These are phyloP conservation scores for Pycnomerus fuliginosus DNA, from an alignment of 2,888 invertebrate genomes.

Conservation along the genomic window DNA sequence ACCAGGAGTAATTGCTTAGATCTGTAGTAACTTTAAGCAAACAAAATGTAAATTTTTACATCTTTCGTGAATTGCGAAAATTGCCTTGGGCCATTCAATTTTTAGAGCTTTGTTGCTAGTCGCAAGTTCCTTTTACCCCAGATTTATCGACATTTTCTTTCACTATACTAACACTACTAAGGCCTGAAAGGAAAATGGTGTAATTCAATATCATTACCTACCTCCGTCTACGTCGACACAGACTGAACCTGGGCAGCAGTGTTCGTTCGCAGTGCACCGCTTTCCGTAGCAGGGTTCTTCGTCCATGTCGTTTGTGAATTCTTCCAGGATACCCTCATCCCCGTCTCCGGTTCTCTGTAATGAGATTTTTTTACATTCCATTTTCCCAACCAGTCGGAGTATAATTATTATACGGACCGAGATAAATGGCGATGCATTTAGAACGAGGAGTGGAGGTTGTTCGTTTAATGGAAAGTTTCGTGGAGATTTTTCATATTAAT, in stretches of 20 bases:
- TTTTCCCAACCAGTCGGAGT: no score
- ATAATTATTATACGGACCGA: not conserved
- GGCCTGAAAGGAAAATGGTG: constrained; percentile 8
- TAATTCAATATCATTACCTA: constrained; percentile 53
- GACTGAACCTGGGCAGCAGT: constrained; percentile 80
- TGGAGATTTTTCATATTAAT: no score
- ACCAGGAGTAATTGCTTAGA: no score
- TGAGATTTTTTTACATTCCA: constrained; percentile 5
- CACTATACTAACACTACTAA: constrained; percentile 4
- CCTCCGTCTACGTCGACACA: constrained; percentile 70
- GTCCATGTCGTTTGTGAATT: constrained; percentile 54
- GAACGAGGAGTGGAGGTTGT: no score
- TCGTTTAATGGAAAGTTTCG: no score
- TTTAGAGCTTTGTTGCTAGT: no score
- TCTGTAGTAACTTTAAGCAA: no score
- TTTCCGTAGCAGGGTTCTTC: constrained; percentile 78
- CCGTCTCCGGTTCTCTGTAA: constrained; percentile 44
- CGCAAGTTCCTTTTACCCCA: no score
- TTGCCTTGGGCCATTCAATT: no score
- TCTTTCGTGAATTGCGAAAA: no score
- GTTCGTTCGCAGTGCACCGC: constrained; percentile 74
- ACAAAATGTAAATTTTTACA: no score
- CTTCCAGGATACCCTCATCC: constrained; percentile 47
- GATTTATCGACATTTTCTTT: constrained; percentile 8
- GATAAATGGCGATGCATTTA: no score